Evolutionary conservation across 2,797 vertebrate genomes (phyloP), one percentile per base, ranked within the genome.

Genomic region (Arrhamphus sclerolepis): DNA sequence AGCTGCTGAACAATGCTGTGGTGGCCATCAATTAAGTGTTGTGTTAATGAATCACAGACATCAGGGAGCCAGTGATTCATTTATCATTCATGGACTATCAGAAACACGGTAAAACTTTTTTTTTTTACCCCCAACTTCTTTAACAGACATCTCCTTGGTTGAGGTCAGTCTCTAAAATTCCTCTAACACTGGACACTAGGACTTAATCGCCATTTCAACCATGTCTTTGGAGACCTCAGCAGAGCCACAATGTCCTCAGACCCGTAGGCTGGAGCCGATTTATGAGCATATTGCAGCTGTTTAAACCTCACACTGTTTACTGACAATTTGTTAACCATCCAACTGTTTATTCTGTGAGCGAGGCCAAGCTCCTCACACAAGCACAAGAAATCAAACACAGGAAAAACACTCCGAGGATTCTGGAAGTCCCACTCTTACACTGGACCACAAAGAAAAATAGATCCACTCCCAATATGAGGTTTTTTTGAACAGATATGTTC

Each of bases 241-340:
- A 18, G 44, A 69, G 34, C 34, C 34, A 16, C 34, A 14, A 3
- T 14, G 11, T 16, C 49, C 56, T 66, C 60, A 53, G 72, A 64
- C 55, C n/a, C 66, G 42, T 21, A 38, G 54, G 34, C 34, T 54
- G 16, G 16, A 52, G 55, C 38, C 74, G 54, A 43, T 84, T 83
- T 73, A 89, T 84, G 87, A 86, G 82, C 78, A 81, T 62, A 83
- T 19, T 82, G 62, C 93, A 93, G 91, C 92, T 93, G 93, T 92
- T 92, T 89, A 93, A 93, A 93, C 91, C 85, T 77, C 19, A 28
- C 39, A 70, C 59, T 92, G 71, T 92, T 92, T 92, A 87, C 83
- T 73, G 78, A 82, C 88, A 86, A 91, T 90, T 87, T 91, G 91
- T 91, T 87, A 86, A 89, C 68, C 83, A 88, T 87, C 81, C 87